Evolutionary conservation across 37 sponge, comb jelly and placozoan genomes (phyloP).

Genomic region (Halisarca cf. caerulea): DNA sequence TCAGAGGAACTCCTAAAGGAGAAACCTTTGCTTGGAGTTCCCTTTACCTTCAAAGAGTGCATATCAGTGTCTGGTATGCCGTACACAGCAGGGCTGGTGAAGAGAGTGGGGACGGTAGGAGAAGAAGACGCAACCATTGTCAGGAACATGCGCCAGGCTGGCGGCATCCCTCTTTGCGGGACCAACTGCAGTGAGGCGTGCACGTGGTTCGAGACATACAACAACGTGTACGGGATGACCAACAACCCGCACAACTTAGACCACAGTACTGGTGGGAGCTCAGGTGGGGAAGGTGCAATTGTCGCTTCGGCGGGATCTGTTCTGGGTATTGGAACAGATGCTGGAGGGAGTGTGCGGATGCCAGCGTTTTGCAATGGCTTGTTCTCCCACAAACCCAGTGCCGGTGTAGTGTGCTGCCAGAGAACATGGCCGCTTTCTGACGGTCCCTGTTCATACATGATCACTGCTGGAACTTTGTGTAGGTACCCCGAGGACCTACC

Average conservation of each 20-base stretch:
- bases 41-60: conserved; percentile 63
- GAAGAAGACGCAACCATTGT: conserved; percentile 55
- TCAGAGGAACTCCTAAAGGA: conserved; percentile 23
- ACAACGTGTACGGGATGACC: conserved; percentile 66
- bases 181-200: conserved; percentile 68
- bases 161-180: conserved; percentile 61
- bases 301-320: conserved; percentile 41
- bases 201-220: conserved; percentile 62
- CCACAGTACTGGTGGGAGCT: conserved; percentile 62
- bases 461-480: conserved; percentile 50
- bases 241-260: conserved; percentile 70
- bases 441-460: not conserved
- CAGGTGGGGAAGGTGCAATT: conserved; percentile 72
- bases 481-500: conserved; percentile 60
- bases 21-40: conserved; percentile 60
- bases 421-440: conserved; percentile 29
- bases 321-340: conserved; percentile 67
- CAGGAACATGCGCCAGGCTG: conserved; percentile 44
- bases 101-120: conserved; percentile 29
- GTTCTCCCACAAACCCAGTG: conserved; percentile 67
- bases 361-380: conserved; percentile 71
- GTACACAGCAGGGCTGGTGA: conserved; percentile 46
- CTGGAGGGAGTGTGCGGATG: conserved; percentile 80
- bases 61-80: conserved; percentile 53
- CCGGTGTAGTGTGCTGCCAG: conserved; percentile 36